phyloP scores from a whole-genome alignment of 2,797 vertebrate genomes.

The Lutjanus campechanus region DNA sequence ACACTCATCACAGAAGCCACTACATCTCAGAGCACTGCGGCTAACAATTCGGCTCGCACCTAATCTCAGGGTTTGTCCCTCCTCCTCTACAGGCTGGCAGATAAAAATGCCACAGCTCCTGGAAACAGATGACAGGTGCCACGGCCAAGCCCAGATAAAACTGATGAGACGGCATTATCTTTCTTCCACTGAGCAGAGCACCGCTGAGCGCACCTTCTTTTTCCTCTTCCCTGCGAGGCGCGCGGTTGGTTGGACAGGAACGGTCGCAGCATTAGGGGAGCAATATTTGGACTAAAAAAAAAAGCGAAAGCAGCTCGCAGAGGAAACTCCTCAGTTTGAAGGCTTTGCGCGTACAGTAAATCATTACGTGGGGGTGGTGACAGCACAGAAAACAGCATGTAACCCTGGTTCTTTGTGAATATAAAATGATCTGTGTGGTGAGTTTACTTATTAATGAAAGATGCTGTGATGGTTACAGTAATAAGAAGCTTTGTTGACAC shows the following conservation, averaged over 20 bases:
- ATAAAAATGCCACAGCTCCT: constrained; percentile 50
- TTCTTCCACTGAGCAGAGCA: constrained; percentile 3
- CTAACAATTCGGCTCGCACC: constrained; percentile 17
- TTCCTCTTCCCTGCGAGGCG: not conserved
- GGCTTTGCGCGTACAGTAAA: not conserved
- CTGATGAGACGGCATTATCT: constrained; percentile 64
- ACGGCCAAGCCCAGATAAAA: constrained; percentile 64
- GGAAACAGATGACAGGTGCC: constrained; percentile 65
- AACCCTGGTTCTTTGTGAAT: not conserved
- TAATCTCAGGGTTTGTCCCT: constrained; percentile 45
- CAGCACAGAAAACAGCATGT: not conserved
- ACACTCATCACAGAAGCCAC: not conserved
- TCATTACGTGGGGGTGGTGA: not conserved
- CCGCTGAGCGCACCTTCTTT: not conserved
- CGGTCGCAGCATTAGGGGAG: not conserved
- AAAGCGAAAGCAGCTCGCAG: not conserved
- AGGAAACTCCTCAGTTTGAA: not conserved
- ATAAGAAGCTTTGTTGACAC: constrained; percentile 18
- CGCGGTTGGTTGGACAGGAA: not conserved
- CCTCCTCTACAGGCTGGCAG: constrained; percentile 33
- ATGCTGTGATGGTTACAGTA: not conserved
- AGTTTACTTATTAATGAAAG: constrained; percentile 1
- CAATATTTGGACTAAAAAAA: not conserved
- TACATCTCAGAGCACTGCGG: constrained; percentile 13
- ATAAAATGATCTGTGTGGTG: not conserved